Evolutionary conservation across 2,888 invertebrate species (phyloP), one percentile per base, ranked within the genome.

Genomic region (Neoscelio sp.): DNA sequence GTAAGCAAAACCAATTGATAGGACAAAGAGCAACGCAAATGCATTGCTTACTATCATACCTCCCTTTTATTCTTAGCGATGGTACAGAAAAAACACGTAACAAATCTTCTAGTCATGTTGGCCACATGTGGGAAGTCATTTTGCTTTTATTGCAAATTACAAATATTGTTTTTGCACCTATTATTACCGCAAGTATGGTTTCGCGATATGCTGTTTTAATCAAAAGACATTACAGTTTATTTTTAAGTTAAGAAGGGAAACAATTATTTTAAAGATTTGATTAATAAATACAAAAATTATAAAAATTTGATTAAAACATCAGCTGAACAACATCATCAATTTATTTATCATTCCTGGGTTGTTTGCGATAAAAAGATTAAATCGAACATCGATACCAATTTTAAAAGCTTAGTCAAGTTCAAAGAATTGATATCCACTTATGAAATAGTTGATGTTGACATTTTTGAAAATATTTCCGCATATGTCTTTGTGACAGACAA

Each of bases 1-100:
- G n/a, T 26, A 80, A 82, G 44, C 40, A 28, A 0, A 67, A 64
- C 4, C 28, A 42, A 6, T 74, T 80, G 18, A 73, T 82, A 15
- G 75, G 80, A n/a, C 71, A 82, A 68, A 60, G 82, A 26, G 75
- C 77, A 3, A 50, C 71, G 58, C 82, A 82, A 52, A 73, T 68
- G 52, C 58, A 48, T 33, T 77, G 74, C 50, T 54, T 79, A 10
- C 3, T 78, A 3, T 68, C 23, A 70, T 81, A 40, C 44, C 33
- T 80, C 8, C 60, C 60, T 3, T 26, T 60, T 7, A 71, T 71
- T 13, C 8, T 71, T 2, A 71, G 60, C 5, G 52, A 71, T 42
- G 28, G 46, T 10, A 26, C 56, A 10, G 28, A 44, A 30, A 35
- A 65, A 28, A 30, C 44, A 15, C n/a, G 33, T 44, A 12, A 2